These are phyloP conservation scores for Homarus gammarus DNA, from an alignment of 2,888 invertebrate species.

Conservation along the genomic window DNA sequence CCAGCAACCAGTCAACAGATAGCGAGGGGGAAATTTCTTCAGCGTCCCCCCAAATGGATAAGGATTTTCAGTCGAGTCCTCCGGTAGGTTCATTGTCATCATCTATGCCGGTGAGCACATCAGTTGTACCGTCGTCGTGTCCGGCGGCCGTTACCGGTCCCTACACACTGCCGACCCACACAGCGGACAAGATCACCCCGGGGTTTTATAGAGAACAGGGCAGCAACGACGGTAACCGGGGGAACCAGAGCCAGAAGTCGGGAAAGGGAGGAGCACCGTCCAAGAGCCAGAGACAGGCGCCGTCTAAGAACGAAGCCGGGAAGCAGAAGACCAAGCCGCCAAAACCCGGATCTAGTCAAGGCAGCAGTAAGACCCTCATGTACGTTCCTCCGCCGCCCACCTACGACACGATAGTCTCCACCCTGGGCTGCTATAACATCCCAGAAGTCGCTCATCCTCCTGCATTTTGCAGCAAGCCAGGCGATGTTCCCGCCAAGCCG, in stretches of 20 bases:
- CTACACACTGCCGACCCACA: not conserved
- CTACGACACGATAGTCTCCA: constrained; percentile 45
- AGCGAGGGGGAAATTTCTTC: not conserved
- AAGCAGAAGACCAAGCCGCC: constrained; percentile 26
- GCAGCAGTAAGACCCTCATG: constrained; percentile 22
- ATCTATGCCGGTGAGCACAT: not conserved
- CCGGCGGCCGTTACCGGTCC: not conserved
- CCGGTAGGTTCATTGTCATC: not conserved
- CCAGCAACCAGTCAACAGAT: not conserved
- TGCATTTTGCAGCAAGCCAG: constrained; percentile 69
- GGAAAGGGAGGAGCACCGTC: not conserved
- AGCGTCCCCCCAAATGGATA: not conserved
- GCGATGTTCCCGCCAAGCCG: constrained; percentile 61
- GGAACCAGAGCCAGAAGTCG: constrained; percentile 7
- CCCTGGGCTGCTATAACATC: constrained; percentile 38
- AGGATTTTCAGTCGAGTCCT: not conserved
- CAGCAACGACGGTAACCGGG: not conserved
- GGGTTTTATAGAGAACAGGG: constrained; percentile 57
- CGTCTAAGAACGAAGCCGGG: constrained; percentile 14
- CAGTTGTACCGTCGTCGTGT: not conserved
- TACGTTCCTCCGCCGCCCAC: constrained; percentile 65
- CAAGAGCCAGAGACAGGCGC: constrained; percentile 6
- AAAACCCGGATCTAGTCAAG: not conserved
- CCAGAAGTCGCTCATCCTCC: constrained; percentile 42
- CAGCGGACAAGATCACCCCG: constrained; percentile 43